These are phyloP conservation scores for Penelope pileata DNA, from an alignment of 2,113 vertebrate genomes.

Conservation along the genomic window DNA sequence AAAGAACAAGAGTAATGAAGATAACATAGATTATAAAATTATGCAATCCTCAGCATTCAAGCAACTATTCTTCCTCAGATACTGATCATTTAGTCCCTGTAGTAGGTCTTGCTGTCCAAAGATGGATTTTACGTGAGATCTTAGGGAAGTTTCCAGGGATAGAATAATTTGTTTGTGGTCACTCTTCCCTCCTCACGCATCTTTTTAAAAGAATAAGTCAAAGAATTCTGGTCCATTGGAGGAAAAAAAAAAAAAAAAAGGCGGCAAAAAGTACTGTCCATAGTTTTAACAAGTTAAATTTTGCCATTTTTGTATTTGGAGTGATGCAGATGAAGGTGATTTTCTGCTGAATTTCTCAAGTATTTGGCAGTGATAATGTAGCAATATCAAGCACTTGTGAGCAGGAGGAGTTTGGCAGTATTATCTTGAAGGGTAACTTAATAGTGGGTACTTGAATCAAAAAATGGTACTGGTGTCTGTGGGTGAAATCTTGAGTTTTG, in stretches of 20 bases:
- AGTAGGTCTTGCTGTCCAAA: not conserved
- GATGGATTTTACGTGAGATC: not conserved
- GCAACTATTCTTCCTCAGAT: not conserved
- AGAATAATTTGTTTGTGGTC: not conserved
- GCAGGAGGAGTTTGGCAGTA: not conserved
- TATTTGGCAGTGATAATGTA: not conserved
- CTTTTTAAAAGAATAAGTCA: not conserved
- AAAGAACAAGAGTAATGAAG: not conserved
- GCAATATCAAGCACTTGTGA: not conserved
- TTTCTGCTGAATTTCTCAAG: not conserved
- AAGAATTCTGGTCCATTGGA: not conserved
- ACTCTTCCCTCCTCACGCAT: fast-evolving
- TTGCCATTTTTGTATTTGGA: not conserved
- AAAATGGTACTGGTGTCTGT: not conserved
- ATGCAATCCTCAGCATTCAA: not conserved
- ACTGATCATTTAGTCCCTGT: not conserved
- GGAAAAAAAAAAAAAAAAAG: not conserved
- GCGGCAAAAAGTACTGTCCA: not conserved
- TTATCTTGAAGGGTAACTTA: not conserved
- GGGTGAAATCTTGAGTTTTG: not conserved
- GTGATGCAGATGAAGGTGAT: not conserved
- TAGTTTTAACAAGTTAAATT: not conserved
- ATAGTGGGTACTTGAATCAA: not conserved
- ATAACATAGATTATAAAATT: not conserved
- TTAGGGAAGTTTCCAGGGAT: not conserved